Evolutionary conservation across 2,113 vertebrate species (phyloP).

Genomic region (Microtus richardsoni): DNA sequence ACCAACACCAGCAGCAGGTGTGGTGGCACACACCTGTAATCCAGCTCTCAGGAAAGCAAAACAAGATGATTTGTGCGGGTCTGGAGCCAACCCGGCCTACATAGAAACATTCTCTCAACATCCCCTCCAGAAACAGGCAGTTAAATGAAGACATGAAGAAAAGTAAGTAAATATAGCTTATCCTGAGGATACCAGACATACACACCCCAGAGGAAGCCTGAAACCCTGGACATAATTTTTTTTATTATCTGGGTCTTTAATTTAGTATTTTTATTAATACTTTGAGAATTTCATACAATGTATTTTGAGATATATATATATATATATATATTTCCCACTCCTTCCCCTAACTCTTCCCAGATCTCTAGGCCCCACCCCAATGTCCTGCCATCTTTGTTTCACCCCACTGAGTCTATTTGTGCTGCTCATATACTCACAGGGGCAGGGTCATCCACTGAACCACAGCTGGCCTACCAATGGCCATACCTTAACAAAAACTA

Average conservation of each 20-base stretch:
- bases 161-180: background rate
- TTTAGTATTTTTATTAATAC: background rate
- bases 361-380: background rate
- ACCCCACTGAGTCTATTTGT: background rate
- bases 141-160: background rate
- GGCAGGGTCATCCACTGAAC: background rate
- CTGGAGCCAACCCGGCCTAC: background rate
- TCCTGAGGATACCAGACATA: background rate
- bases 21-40: background rate
- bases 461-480: background rate
- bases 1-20: background rate
- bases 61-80: too few relatives aligned
- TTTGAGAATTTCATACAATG: background rate
- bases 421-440: too few relatives aligned
- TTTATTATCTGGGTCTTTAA: background rate
- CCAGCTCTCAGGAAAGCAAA: background rate
- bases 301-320: too few relatives aligned
- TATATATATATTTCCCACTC: background rate
- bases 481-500: background rate
- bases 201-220: background rate
- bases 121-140: background rate
- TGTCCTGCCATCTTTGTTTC: background rate
- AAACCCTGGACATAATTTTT: background rate
- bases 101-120: background rate
- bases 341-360: background rate